phyloP scores from a whole-genome alignment of 2,113 vertebrate species.

The Leptocoma aspasia region DNA sequence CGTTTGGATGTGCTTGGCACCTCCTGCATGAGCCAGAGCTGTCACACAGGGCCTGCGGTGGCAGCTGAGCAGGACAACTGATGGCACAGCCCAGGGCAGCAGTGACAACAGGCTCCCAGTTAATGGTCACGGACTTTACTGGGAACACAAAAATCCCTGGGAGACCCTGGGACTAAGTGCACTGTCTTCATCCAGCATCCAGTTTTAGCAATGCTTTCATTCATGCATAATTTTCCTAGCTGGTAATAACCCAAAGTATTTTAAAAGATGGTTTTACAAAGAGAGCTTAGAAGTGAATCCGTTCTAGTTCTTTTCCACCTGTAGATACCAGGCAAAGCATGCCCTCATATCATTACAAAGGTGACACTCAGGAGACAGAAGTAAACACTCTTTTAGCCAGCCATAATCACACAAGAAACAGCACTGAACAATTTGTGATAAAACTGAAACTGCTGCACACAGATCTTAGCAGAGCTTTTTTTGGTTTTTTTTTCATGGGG shows the following conservation, averaged over 20 bases:
- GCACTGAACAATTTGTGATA: background rate
- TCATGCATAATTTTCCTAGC: background rate
- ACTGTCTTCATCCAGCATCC: background rate
- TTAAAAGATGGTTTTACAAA: background rate
- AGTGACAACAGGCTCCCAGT: background rate
- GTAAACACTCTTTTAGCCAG: background rate
- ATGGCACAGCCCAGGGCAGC: background rate
- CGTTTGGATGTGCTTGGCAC: rapidly evolving
- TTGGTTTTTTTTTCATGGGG: rapidly evolving
- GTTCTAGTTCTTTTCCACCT: background rate
- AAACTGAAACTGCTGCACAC: background rate
- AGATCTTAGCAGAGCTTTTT: background rate
- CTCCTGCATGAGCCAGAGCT: background rate
- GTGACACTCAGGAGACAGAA: background rate
- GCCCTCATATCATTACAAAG: background rate
- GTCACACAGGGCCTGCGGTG: background rate
- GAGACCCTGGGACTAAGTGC: background rate
- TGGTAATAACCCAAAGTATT: background rate
- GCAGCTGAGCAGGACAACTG: background rate
- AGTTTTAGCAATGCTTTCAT: background rate
- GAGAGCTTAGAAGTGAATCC: background rate
- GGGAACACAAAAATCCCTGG: background rate
- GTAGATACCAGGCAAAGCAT: background rate
- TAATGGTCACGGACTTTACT: rapidly evolving
- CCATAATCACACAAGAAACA: background rate